Evolutionary conservation across 2,113 vertebrate species (phyloP).

Genomic region (Lophius piscatorius): DNA sequence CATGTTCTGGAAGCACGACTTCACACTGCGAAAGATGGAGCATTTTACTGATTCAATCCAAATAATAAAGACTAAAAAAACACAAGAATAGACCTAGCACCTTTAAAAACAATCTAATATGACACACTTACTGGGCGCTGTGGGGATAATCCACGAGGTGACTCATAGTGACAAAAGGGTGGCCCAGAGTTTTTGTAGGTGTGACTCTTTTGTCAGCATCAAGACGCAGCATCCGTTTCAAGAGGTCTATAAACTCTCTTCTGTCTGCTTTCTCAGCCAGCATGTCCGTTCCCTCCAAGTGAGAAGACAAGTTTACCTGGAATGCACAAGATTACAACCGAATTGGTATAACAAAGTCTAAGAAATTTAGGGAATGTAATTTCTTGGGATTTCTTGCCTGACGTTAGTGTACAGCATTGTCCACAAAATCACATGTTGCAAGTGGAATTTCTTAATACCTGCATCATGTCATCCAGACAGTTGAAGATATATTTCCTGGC

Average conservation of each 20-base stretch:
- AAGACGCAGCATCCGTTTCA: constrained; percentile 99
- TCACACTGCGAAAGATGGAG: constrained; percentile 82
- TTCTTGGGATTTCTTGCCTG: too few species aligned
- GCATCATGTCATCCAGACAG: constrained; percentile 99
- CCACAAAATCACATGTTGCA: neutral
- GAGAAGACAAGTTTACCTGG: constrained; percentile 96
- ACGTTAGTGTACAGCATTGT: too few species aligned
- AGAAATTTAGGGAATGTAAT: neutral
- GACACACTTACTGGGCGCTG: constrained; percentile 90
- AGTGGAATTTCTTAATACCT: constrained; percentile 75
- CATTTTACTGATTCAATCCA: neutral
- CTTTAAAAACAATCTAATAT: neutral
- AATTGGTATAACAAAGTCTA: neutral
- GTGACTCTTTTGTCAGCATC: constrained; percentile 98
- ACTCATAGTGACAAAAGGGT: constrained; percentile 95
- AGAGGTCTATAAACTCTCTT: constrained; percentile 95
- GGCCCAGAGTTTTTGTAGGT: constrained; percentile 95
- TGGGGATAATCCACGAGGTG: constrained; percentile 97
- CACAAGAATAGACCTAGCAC: too few species aligned
- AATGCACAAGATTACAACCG: neutral
- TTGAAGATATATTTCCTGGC: constrained; percentile 99
- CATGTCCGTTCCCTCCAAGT: constrained; percentile 97
- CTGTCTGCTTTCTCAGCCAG: constrained; percentile 98
- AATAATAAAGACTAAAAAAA: neutral
- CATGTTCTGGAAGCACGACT: constrained; percentile 99